These are phyloP conservation scores for Acipenser oxyrinchus DNA, from an alignment of 2,797 vertebrate species.

Conservation along the genomic window DNA sequence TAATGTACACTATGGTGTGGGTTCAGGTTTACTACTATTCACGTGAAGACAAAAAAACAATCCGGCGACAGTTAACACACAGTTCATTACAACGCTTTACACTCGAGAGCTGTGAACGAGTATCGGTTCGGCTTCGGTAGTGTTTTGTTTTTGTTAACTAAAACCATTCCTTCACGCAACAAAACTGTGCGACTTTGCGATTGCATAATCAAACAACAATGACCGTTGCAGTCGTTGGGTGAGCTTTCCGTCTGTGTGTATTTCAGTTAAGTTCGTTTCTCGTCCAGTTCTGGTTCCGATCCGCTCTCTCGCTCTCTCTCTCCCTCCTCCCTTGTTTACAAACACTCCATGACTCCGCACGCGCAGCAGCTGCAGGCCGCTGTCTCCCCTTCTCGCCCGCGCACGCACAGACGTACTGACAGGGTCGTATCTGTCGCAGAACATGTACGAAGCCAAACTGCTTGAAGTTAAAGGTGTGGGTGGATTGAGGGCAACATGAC, in stretches of 20 bases:
- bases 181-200: neutral
- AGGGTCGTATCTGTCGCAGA: neutral
- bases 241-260: neutral
- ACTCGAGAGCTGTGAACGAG: neutral
- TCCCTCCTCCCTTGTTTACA: conserved; percentile 62
- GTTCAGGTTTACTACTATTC: too few relatives aligned
- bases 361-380: conserved; percentile 24
- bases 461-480: neutral
- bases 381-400: neutral
- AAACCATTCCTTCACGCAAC: neutral
- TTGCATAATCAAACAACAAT: too few relatives aligned
- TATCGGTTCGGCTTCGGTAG: neutral
- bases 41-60: too few relatives aligned
- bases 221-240: too few relatives aligned
- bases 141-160: neutral
- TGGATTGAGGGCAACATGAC: neutral
- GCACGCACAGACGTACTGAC: neutral
- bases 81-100: neutral
- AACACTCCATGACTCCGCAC: conserved; percentile 71
- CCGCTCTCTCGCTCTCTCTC: neutral
- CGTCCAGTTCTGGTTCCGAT: conserved; percentile 1
- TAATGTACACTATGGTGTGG: too few relatives aligned
- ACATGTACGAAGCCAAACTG: too few relatives aligned
- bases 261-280: neutral
- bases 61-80: too few relatives aligned